These are phyloP conservation scores for Motacilla tschutschensis DNA, from an alignment of 2,113 vertebrate genomes.

Conservation along the genomic window DNA sequence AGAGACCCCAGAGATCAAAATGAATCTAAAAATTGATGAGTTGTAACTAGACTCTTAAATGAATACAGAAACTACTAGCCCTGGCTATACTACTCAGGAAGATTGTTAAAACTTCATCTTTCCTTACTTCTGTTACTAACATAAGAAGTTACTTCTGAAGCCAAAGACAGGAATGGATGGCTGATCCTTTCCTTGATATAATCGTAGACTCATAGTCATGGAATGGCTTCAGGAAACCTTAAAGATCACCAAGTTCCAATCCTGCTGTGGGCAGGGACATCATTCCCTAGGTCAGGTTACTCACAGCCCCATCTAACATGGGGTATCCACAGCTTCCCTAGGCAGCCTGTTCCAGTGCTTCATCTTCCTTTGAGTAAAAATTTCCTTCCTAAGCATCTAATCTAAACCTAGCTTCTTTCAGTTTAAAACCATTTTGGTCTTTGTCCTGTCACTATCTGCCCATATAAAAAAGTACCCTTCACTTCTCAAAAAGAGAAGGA, in stretches of 20 bases:
- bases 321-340: not conserved
- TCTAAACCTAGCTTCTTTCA: not conserved
- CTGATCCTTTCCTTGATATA: not conserved
- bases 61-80: not conserved
- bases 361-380: not conserved
- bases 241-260: not conserved
- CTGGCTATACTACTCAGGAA: not conserved
- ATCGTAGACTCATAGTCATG: not conserved
- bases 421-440: not conserved
- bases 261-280: accelerated
- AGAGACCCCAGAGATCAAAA: not conserved
- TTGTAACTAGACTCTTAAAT: not conserved
- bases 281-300: not conserved
- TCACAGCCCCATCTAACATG: not conserved
- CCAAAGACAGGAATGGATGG: not conserved
- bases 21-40: not conserved
- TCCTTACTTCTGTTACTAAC: not conserved
- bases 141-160: not conserved
- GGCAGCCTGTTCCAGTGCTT: not conserved
- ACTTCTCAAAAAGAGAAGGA: not conserved
- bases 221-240: not conserved
- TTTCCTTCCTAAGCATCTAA: not conserved
- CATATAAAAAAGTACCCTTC: not conserved
- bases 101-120: not conserved
- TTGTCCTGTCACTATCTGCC: not conserved